A percentile compares a stretch with the other conserved stretches of the same genome.
These are phyloP conservation scores for Aphelinus atriplicis DNA, from an alignment of 1,140 invertebrate species.

Conservation along the genomic window DNA sequence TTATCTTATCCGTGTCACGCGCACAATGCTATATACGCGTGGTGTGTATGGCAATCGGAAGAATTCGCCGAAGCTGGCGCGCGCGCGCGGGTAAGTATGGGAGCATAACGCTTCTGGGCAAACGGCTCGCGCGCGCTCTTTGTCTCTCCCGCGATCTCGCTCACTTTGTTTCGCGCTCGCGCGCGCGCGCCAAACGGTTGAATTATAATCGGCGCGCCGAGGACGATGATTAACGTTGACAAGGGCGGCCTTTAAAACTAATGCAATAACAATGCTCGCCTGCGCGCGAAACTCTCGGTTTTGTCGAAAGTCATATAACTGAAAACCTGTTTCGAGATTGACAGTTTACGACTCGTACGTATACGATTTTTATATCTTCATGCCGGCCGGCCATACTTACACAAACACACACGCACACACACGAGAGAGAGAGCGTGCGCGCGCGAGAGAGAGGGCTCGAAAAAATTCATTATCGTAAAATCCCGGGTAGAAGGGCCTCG, in stretches of 20 bases:
- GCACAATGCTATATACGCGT: not conserved
- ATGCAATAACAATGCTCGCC: conserved; percentile 40
- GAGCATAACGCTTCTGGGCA: too few species aligned
- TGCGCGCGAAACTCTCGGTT: conserved; percentile 30
- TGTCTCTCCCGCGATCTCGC: not conserved
- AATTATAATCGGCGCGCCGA: conserved; percentile 27
- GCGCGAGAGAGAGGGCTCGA: conserved; percentile 29
- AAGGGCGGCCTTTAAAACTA: conserved; percentile 41
- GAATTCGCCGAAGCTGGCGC: too few species aligned
- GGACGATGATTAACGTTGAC: conserved; percentile 41
- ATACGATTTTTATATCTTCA: conserved; percentile 40
- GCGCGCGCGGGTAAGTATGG: too few species aligned
- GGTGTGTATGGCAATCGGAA: not conserved
- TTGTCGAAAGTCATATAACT: conserved; percentile 42
- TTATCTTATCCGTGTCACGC: too few species aligned
- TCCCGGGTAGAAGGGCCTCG: conserved; percentile 31
- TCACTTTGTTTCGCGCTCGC: conserved; percentile 30
- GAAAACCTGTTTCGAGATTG: conserved; percentile 44
- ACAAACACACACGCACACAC: too few species aligned
- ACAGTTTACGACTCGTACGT: conserved; percentile 42
- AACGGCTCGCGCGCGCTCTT: too few species aligned
- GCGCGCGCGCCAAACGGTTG: not conserved
- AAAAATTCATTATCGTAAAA: conserved; percentile 45
- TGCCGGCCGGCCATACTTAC: not conserved
- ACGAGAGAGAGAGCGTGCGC: too few species aligned